A percentile compares a stretch with the other conserved stretches of the same genome.
These are phyloP conservation scores for Crotalus adamanteus DNA, from an alignment of 2,797 vertebrate species.

Conservation along the genomic window DNA sequence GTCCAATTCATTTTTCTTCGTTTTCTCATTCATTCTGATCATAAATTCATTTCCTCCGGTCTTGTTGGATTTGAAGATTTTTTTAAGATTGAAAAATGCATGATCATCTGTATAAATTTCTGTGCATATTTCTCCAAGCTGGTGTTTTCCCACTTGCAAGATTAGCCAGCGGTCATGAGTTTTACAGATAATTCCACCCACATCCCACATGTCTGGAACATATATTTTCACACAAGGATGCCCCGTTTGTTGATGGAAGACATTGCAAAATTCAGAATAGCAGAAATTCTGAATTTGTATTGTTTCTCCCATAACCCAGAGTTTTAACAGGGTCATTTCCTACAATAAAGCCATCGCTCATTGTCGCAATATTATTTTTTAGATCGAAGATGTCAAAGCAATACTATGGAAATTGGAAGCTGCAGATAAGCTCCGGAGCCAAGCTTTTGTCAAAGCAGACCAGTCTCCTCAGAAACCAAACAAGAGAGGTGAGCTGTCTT, in stretches of 20 bases:
- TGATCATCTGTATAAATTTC: not conserved
- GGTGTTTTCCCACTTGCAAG: not conserved
- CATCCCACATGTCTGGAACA: not conserved
- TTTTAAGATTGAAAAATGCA: not conserved
- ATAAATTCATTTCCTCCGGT: not conserved
- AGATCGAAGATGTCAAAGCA: slow-evolving; percentile 75
- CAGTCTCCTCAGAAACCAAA: slow-evolving; percentile 75
- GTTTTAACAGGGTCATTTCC: not conserved
- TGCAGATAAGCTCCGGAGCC: slow-evolving; percentile 74
- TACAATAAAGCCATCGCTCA: not conserved
- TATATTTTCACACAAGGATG: not conserved
- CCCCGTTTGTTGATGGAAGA: not conserved
- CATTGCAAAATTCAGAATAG: not conserved
- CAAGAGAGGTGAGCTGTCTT: slow-evolving; percentile 72
- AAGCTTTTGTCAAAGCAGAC: slow-evolving; percentile 72
- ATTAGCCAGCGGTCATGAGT: not conserved
- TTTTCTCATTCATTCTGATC: not conserved
- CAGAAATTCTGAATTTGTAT: not conserved
- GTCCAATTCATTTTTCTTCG: not conserved
- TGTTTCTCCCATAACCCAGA: not conserved
- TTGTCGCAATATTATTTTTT: not conserved
- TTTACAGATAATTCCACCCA: not conserved
- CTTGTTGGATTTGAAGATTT: not conserved
- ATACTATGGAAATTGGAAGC: slow-evolving; percentile 75
- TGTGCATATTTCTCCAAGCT: not conserved